Base-by-base conservation (phyloP, 2,113 vertebrate species). In the Calypte anna region DNA sequence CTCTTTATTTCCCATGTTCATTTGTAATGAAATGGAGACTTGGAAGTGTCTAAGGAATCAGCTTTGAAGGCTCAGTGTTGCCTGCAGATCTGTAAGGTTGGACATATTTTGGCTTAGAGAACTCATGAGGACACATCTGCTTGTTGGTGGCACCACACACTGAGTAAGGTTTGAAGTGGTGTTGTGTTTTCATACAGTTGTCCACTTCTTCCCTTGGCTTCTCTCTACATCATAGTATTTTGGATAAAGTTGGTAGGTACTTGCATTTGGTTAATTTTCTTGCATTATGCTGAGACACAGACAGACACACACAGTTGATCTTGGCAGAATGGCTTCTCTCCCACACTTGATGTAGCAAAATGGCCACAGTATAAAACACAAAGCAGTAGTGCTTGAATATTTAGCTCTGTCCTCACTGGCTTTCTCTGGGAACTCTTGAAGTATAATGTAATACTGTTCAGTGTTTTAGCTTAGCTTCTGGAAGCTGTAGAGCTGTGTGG, bases 41-140 rank as follows among this genome's bases (percentile, higher is more conserved):
- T 28, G n/a, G 9, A 40, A 30, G 11, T 36, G 33, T 59, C 25
- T 16, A 10, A 46, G 7, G 30, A 27, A 44, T 28, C 73, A n/a
- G 2, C 28, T 33, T 57, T 1, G 12, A 33, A 63, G 50, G 33
- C 50, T 79, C 13, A 13, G 16, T 53, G 40, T n/a, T 46, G 68
- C 31, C 38, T 24, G 43, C 14, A 10, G 30, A 12, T 28, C 59
- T 55, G 40, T 38, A 50, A 40, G 80, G 74, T 40, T 28, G 43
- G 23, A 22, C 20, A 13, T 51, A 10, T 55, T 62, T 36, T 55
- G 40, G 14, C 53, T 61, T 28, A 19, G 67, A 30, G 19, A 36
- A 31, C 53, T 59, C 21, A 3, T 0, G 6, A 43, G 46, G 27
- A 24, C 18, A 15, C 16, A 0, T n/a, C 28, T 55, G 31, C 27